These are phyloP conservation scores for Numenius arquata DNA, from an alignment of 2,113 vertebrate species.

Conservation along the genomic window DNA sequence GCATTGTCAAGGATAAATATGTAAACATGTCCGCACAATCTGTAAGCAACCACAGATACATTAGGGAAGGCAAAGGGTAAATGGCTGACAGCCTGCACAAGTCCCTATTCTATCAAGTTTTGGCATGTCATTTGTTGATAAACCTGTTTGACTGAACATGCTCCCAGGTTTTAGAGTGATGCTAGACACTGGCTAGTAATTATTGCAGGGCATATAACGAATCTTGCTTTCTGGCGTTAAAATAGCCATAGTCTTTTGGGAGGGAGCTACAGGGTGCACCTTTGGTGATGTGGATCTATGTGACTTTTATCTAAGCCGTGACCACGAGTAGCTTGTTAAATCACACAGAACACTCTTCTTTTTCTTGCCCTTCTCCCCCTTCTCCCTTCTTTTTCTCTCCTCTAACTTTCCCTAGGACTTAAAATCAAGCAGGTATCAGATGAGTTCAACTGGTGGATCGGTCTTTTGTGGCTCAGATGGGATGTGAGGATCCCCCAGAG, in stretches of 20 bases:
- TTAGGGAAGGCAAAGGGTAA: background rate
- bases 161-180: background rate
- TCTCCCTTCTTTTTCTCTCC: background rate
- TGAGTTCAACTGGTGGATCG: background rate
- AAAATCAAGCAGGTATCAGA: background rate
- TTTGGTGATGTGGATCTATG: background rate
- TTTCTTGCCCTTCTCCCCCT: background rate
- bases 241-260: background rate
- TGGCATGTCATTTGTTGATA: background rate
- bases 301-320: background rate
- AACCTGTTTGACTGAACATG: constrained; percentile 22
- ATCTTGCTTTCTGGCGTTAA: background rate
- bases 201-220: background rate
- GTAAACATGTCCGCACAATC: background rate
- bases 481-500: background rate
- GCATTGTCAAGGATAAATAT: constrained; percentile 20
- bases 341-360: background rate
- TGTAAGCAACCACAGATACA: constrained; percentile 1
- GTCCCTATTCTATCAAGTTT: background rate
- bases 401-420: background rate
- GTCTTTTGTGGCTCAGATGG: background rate
- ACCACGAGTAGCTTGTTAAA: background rate
- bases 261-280: background rate
- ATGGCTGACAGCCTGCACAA: background rate
- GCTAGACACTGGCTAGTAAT: background rate